These are phyloP conservation scores for Cercocebus atys DNA, from an alignment of 2,113 vertebrate genomes.

Conservation along the genomic window DNA sequence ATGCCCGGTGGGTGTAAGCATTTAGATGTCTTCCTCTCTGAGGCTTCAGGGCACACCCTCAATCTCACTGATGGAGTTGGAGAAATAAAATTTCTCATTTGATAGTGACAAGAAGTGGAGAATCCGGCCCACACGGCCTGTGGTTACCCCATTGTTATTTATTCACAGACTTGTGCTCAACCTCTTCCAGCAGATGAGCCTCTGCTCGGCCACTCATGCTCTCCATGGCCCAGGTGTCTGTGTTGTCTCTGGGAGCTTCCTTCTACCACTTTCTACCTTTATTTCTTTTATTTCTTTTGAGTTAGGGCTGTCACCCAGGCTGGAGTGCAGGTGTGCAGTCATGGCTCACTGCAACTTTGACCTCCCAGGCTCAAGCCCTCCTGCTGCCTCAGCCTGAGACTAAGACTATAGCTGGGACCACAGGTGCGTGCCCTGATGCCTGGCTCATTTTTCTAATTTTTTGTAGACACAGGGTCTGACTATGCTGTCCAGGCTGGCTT, in stretches of 20 bases:
- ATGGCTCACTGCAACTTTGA: too few species aligned
- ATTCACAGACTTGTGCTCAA: fast-evolving
- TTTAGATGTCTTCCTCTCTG: background rate
- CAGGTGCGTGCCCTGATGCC: too few species aligned
- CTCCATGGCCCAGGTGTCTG: background rate
- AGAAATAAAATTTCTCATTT: background rate
- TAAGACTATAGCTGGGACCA: too few species aligned
- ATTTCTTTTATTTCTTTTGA: background rate
- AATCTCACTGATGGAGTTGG: background rate
- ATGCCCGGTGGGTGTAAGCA: background rate
- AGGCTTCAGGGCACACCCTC: background rate
- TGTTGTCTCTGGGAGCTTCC: background rate
- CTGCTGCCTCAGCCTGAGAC: too few species aligned
- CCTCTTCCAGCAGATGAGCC: background rate
- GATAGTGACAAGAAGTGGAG: too few species aligned
- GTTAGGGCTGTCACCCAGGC: background rate
- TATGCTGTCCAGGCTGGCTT: too few species aligned
- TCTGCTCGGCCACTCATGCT: background rate
- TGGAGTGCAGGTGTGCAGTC: background rate
- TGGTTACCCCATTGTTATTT: too few species aligned
- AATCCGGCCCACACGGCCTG: fast-evolving
- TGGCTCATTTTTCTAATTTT: too few species aligned
- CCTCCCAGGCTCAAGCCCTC: too few species aligned
- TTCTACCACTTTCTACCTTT: too few species aligned
- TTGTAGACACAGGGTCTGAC: too few species aligned